Percentiles rank a stretch among this genome's conserved stretches.
Conservation (phyloP, 2,797 vertebrate genomes). For the Acrossocheilus fasciatus region DNA sequence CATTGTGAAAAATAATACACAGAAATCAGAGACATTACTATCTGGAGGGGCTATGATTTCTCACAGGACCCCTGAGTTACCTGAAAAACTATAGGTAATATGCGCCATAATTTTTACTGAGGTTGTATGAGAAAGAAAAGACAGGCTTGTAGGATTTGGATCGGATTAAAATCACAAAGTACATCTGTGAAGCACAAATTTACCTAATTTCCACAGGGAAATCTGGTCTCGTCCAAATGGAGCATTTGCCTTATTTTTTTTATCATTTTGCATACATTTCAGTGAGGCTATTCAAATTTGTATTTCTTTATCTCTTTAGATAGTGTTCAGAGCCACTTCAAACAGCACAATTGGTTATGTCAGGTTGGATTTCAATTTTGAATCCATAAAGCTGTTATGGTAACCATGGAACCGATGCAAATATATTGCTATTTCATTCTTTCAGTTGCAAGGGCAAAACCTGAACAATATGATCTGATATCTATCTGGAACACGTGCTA, state of each 20-base stretch:
- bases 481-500: neutral
- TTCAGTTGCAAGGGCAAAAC: neutral
- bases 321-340: neutral
- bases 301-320: conserved; percentile 24
- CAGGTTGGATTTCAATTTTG: conserved; percentile 25
- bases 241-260: conserved; percentile 19
- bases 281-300: conserved; percentile 14
- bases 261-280: conserved; percentile 21
- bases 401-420: neutral
- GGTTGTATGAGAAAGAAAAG: neutral
- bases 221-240: neutral
- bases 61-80: neutral
- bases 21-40: neutral
- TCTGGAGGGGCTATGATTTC: conserved; percentile 8
- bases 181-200: conserved; percentile 27
- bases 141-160: neutral
- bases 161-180: conserved; percentile 25
- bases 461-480: neutral
- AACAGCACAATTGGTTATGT: conserved; percentile 4
- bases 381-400: neutral
- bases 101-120: neutral
- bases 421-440: neutral
- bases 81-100: neutral
- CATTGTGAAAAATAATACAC: neutral
- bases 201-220: conserved; percentile 33